Percentiles rank a stretch among this genome's conserved stretches.
phyloP scores from a whole-genome alignment of 1,140 invertebrate genomes.

The Hycleus cichorii region DNA sequence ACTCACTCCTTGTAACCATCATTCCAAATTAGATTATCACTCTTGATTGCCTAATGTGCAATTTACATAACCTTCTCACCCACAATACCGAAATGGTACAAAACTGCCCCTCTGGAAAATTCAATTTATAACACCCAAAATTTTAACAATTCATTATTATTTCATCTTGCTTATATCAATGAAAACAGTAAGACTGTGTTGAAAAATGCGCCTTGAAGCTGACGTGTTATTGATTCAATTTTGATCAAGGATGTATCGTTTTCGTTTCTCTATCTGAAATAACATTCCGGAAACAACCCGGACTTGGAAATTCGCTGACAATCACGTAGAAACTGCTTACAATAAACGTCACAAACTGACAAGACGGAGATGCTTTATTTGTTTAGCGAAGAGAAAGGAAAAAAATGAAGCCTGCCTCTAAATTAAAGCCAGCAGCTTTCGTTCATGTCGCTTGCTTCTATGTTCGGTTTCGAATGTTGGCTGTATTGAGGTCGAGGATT shows the following conservation, averaged over 20 bases:
- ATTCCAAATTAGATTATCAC: conserved; percentile 14
- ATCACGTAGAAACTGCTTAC: conserved; percentile 16
- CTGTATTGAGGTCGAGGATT: background rate
- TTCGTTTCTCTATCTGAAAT: conserved; percentile 9
- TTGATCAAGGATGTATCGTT: conserved; percentile 6
- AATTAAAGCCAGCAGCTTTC: conserved; percentile 7
- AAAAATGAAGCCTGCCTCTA: conserved; percentile 11
- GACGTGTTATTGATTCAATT: conserved; percentile 14
- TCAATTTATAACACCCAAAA: too few relatives aligned
- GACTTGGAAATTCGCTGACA: conserved; percentile 14
- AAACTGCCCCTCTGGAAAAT: too few relatives aligned
- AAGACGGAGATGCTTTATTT: conserved; percentile 15
- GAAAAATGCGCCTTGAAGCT: background rate
- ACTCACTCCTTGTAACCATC: background rate
- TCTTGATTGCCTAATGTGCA: conserved; percentile 14
- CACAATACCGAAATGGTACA: too few relatives aligned
- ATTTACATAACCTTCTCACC: conserved; percentile 8
- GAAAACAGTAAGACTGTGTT: too few relatives aligned
- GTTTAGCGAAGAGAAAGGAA: conserved; percentile 3
- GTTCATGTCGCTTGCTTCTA: background rate
- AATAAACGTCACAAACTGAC: conserved; percentile 16
- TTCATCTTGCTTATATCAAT: too few relatives aligned
- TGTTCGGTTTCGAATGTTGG: too few relatives aligned
- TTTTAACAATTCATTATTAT: too few relatives aligned
- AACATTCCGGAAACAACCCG: conserved; percentile 12